Conservation (phyloP, 1,140 invertebrate species). For the Ceratina japonica region DNA sequence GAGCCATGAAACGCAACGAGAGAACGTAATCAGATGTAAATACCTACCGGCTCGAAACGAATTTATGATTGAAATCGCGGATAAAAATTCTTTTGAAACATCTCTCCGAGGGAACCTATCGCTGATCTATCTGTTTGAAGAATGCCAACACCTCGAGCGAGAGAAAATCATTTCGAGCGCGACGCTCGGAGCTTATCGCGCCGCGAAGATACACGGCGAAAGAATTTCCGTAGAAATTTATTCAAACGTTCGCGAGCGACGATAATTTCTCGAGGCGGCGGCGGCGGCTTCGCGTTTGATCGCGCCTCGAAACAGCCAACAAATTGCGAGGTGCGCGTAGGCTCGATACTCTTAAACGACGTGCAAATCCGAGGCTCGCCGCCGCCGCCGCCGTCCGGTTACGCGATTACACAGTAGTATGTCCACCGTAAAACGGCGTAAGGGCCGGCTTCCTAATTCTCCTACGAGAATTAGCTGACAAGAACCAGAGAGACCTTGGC, state of each 20-base stretch:
- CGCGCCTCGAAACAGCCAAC: background rate
- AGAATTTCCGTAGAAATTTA: conserved; percentile 4
- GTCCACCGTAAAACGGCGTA: background rate
- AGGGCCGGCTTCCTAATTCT: conserved; percentile 33
- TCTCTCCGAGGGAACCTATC: background rate
- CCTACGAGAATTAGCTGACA: conserved; percentile 38
- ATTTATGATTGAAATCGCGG: background rate
- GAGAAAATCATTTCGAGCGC: no score
- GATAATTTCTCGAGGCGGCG: background rate
- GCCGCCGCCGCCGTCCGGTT: background rate
- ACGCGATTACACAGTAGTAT: conserved; percentile 22
- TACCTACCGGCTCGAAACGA: background rate
- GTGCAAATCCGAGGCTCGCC: background rate
- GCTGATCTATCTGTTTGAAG: background rate
- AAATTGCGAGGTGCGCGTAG: conserved; percentile 20
- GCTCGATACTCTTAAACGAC: background rate
- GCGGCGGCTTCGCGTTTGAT: background rate
- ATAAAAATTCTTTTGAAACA: background rate
- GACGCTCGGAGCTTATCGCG: background rate
- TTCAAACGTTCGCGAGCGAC: background rate
- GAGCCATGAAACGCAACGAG: no score
- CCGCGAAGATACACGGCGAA: background rate
- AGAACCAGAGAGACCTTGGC: conserved; percentile 39
- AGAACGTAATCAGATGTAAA: background rate
- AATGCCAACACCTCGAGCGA: background rate